Evolutionary conservation across 2,797 vertebrate species (phyloP).

Genomic region (Macrochelys suwanniensis): DNA sequence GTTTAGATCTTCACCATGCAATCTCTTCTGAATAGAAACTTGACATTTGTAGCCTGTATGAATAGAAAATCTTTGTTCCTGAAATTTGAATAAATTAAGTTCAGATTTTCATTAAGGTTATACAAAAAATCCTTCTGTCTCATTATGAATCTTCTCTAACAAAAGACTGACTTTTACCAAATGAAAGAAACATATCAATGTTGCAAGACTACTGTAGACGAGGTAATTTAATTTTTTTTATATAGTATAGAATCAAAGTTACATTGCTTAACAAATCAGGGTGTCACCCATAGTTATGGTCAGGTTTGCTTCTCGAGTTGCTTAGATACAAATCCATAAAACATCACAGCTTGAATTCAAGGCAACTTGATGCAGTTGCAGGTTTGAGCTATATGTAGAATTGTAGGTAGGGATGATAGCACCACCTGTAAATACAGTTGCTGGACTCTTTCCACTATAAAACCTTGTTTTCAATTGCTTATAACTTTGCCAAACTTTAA

Average conservation of each 20-base stretch:
- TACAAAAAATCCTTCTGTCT: background rate
- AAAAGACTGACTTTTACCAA: background rate
- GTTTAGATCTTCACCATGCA: slow-evolving; percentile 20
- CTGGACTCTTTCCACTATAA: background rate
- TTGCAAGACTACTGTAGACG: background rate
- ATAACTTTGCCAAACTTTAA: background rate
- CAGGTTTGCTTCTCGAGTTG: background rate
- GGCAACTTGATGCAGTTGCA: background rate
- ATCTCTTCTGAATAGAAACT: slow-evolving; percentile 13
- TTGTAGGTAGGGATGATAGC: background rate
- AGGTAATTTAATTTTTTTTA: background rate
- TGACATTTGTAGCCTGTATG: background rate
- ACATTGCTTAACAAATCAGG: background rate
- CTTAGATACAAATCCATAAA: background rate
- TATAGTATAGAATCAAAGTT: background rate
- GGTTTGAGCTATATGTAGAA: background rate
- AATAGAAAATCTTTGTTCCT: slow-evolving; percentile 15
- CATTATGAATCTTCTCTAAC: background rate
- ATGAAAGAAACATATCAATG: background rate
- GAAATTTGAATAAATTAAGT: slow-evolving; percentile 11
- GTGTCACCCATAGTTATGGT: background rate
- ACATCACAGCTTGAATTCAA: background rate
- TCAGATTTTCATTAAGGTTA: background rate
- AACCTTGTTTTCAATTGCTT: background rate
- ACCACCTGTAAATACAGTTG: background rate